A percentile compares a stretch with the other conserved stretches of the same genome.
phyloP scores from a whole-genome alignment of 1,140 invertebrate species.

The Ctenoplectra terminalis region DNA sequence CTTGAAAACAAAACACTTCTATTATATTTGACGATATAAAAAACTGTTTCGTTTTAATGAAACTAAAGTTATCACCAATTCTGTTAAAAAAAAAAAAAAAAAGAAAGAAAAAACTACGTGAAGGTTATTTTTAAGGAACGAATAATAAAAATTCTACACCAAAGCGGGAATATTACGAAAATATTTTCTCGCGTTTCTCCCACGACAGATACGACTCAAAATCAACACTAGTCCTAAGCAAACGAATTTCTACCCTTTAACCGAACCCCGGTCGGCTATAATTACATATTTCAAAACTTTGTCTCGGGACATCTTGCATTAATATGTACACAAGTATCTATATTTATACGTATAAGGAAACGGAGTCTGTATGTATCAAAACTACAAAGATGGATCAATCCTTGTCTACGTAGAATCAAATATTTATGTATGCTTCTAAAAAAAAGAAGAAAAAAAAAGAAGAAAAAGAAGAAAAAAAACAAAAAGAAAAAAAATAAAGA shows the following conservation, averaged over 20 bases:
- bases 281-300: neutral
- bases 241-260: neutral
- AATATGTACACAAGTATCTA: slow-evolving; percentile 12
- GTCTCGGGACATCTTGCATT: slow-evolving; percentile 28
- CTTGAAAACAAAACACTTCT: neutral
- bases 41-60: neutral
- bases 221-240: slow-evolving; percentile 17
- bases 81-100: neutral
- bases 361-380: neutral
- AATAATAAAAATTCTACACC: neutral
- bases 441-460: neutral
- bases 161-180: neutral
- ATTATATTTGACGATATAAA: neutral
- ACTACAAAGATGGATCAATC: no score
- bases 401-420: neutral
- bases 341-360: neutral
- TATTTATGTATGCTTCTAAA: neutral
- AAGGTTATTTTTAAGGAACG: neutral
- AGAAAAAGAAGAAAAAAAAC: no score
- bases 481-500: neutral
- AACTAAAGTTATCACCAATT: neutral
- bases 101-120: no score
- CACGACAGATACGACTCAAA: neutral
- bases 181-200: slow-evolving; percentile 3
- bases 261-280: no score